Evolutionary conservation across 2,888 invertebrate species (phyloP).

Genomic region (Drosophila niveifrons): DNA sequence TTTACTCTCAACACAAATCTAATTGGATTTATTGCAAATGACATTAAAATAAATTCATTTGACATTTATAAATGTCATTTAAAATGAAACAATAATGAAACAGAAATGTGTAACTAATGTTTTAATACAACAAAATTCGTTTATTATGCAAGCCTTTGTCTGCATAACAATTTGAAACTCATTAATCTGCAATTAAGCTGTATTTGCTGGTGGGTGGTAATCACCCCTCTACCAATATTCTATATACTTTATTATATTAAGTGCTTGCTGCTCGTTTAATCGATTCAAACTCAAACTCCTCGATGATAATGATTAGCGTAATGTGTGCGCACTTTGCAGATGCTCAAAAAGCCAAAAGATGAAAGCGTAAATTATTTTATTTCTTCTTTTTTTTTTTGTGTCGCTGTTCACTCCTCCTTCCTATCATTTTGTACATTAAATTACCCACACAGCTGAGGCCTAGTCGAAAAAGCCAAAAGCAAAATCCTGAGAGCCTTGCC

Average conservation of each 20-base stretch:
- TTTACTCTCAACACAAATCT: neutral
- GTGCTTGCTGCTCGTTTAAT: neutral
- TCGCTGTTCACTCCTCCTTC: neutral
- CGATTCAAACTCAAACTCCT: neutral
- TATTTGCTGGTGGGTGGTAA: neutral
- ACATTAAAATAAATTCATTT: neutral
- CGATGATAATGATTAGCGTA: conserved; percentile 40
- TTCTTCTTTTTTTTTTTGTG: conserved; percentile 19
- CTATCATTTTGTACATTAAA: conserved; percentile 41
- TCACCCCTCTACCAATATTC: neutral
- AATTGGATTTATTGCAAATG: neutral
- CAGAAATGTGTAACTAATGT: too few relatives aligned
- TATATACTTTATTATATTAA: neutral
- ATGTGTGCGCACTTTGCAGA: conserved; percentile 37
- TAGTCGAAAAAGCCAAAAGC: neutral
- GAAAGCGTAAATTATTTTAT: conserved; percentile 46
- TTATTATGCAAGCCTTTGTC: neutral
- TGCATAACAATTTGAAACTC: neutral
- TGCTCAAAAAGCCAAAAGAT: conserved; percentile 29
- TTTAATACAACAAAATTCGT: neutral
- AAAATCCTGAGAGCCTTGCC: conserved; percentile 19
- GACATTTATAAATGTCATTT: neutral
- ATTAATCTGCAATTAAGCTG: neutral
- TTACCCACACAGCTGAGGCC: conserved; percentile 30
- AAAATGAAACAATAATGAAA: neutral